These are phyloP conservation scores for Menura novaehollandiae DNA, from an alignment of 2,113 vertebrate genomes.

Conservation along the genomic window DNA sequence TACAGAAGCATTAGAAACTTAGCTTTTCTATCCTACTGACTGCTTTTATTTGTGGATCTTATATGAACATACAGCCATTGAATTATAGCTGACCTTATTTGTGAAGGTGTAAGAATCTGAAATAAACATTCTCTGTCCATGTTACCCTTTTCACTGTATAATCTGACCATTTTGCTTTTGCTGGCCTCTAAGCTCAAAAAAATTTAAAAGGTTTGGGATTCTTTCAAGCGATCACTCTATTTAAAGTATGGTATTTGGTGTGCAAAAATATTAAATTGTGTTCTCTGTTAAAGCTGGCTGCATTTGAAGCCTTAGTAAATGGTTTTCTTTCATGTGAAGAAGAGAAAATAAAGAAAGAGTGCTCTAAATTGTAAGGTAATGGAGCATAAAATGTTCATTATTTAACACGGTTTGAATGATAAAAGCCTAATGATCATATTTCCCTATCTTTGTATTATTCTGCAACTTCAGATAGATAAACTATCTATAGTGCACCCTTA, in stretches of 20 bases:
- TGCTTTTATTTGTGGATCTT: background rate
- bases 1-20: background rate
- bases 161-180: background rate
- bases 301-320: background rate
- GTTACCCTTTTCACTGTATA: background rate
- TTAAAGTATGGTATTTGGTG: background rate
- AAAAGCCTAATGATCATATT: background rate
- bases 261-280: background rate
- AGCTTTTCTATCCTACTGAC: background rate
- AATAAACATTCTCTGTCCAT: background rate
- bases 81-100: background rate
- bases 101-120: background rate
- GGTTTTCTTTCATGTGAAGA: background rate
- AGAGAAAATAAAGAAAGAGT: background rate
- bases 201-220: background rate
- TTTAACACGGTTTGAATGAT: background rate
- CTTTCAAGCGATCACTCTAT: background rate
- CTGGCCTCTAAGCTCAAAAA: background rate
- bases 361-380: background rate
- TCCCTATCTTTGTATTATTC: background rate
- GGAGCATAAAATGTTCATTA: background rate
- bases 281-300: background rate
- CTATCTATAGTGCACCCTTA: background rate
- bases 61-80: background rate
- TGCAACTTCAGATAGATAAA: background rate